Conservation (phyloP, 2,888 invertebrate species). For the Ligdia adustata region DNA sequence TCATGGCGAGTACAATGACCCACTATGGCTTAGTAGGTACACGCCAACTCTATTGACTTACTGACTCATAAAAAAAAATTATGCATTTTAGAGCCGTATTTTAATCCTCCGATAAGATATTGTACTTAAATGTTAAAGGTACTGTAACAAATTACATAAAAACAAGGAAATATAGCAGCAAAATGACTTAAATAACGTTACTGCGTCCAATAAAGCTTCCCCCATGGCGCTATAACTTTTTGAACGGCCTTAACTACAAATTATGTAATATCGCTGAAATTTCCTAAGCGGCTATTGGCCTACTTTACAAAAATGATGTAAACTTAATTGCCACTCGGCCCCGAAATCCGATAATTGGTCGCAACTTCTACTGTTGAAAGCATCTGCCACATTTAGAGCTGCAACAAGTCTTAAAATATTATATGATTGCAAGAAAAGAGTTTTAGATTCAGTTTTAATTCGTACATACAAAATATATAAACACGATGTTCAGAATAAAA, state of each 20-base stretch:
- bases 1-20: too few relatives aligned
- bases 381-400: slow-evolving; percentile 51
- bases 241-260: slow-evolving; percentile 18
- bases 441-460: too few relatives aligned
- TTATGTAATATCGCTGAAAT: slow-evolving; percentile 23
- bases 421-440: too few relatives aligned
- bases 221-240: slow-evolving; percentile 16
- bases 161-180: slow-evolving; percentile 8
- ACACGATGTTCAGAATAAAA: too few relatives aligned
- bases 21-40: too few relatives aligned
- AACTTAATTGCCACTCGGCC: slow-evolving; percentile 43
- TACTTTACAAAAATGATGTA: slow-evolving; percentile 31
- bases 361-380: slow-evolving; percentile 58
- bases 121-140: neutral
- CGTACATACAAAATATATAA: too few relatives aligned
- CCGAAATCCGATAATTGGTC: slow-evolving; percentile 50
- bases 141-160: slow-evolving; percentile 2
- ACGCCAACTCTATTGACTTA: too few relatives aligned
- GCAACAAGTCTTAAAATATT: too few relatives aligned
- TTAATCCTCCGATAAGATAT: too few relatives aligned
- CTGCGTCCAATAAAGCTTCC: slow-evolving; percentile 14
- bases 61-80: too few relatives aligned
- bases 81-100: too few relatives aligned
- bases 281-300: slow-evolving; percentile 28
- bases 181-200: slow-evolving; percentile 9